phyloP scores from a whole-genome alignment of 2,888 invertebrate genomes.

The Oscheius sp. region DNA sequence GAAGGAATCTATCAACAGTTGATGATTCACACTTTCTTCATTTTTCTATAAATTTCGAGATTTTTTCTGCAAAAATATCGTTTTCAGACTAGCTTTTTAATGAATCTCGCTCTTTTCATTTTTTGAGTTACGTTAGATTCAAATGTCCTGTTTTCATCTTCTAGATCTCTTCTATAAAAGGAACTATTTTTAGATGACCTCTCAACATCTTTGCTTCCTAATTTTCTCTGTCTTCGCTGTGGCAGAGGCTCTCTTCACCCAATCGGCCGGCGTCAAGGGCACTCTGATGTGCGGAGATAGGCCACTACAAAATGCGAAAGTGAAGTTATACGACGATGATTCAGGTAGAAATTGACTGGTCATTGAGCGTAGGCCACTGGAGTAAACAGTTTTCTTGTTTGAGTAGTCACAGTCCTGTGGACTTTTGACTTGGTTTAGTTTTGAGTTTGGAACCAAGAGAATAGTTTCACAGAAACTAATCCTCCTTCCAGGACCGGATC shows the following conservation, averaged over 20 bases:
- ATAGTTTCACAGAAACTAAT: not conserved
- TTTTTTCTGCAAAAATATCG: slow-evolving; percentile 7
- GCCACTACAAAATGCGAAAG: slow-evolving; percentile 55
- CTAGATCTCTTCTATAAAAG: not conserved
- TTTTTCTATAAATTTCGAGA: slow-evolving; percentile 11
- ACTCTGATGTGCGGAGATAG: slow-evolving; percentile 59
- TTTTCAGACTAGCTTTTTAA: too few species aligned
- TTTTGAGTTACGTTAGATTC: too few species aligned
- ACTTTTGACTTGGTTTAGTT: too few species aligned
- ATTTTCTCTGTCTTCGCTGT: slow-evolving; percentile 1
- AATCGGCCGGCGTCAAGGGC: slow-evolving; percentile 58
- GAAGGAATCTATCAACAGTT: too few species aligned
- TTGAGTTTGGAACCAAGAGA: not conserved
- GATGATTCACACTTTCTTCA: too few species aligned
- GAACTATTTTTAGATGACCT: slow-evolving; percentile 1
- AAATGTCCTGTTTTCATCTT: not conserved
- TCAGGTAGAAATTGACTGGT: slow-evolving; percentile 34
- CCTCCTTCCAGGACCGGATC: slow-evolving; percentile 55
- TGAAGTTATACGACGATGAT: slow-evolving; percentile 64
- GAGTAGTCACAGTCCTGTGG: not conserved
- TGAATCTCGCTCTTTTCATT: too few species aligned
- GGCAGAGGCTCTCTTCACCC: slow-evolving; percentile 47
- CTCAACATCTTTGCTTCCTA: not conserved
- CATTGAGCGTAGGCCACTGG: not conserved
- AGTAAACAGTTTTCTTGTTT: not conserved